Percentiles rank a stretch among this genome's conserved stretches.
Conservation (phyloP, 1,140 invertebrate species). For the Ruditapes philippinarum region DNA sequence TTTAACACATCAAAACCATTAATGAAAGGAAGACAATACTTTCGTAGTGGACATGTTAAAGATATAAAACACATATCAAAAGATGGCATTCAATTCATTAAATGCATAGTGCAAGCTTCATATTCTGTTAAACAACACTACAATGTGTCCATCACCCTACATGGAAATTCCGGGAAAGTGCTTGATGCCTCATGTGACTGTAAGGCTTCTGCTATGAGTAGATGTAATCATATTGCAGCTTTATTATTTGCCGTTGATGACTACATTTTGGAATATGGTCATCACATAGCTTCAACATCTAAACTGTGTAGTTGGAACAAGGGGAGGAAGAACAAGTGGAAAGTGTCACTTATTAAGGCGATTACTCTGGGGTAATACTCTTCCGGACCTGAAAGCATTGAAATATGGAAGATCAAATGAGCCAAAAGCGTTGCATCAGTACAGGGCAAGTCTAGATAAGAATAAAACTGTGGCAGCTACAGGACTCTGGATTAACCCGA, state of each 20-base stretch:
- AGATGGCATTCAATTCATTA: neutral
- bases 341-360: neutral
- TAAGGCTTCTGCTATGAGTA: constrained; percentile 5
- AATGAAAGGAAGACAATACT: neutral
- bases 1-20: constrained; percentile 10
- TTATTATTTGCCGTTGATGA: constrained; percentile 21
- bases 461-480: neutral
- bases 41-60: constrained; percentile 13
- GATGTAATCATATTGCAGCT: constrained; percentile 19
- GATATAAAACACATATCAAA: neutral
- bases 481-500: constrained; percentile 35
- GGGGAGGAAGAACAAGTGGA: neutral
- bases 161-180: neutral
- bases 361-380: neutral
- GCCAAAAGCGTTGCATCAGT: neutral
- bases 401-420: neutral
- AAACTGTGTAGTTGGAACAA: neutral
- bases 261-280: neutral
- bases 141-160: neutral
- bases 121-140: neutral
- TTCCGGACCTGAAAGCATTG: neutral
- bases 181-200: constrained; percentile 20
- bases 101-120: neutral
- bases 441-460: neutral
- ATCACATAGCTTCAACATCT: neutral